Evolutionary conservation across 2,888 invertebrate species (phyloP), one percentile per base, ranked within the genome.

Genomic region (Rotaria magnacalcarata): DNA sequence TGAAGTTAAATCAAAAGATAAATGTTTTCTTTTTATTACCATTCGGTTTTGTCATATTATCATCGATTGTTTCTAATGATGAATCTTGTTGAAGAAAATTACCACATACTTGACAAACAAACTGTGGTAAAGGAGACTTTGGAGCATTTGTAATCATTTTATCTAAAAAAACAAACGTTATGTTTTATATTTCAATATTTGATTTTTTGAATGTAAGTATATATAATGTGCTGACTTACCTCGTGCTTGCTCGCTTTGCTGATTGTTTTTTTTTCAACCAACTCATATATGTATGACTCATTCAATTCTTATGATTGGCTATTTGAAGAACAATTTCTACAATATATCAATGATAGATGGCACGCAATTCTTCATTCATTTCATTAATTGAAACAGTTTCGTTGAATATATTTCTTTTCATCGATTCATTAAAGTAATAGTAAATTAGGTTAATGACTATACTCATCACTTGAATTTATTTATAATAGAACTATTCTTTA

Each of bases 91-190:
- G 84, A 10, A 85, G 58, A 24, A 58, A 58, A 58, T 41, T 84
- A 8, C 85, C 85, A 24, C 85, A 85, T 50, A 85, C 41, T 85
- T 85, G 85, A 84, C 85, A 85, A 75, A 34, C 60, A 60, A 84
- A 84, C 1, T 47, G 19, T 21, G 47, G 10, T 47, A 54, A 27
- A 54, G 47, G 11, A 60, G 84, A 84, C 60, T 85, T 85, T 10
- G 58, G 5, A 67, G 67, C 34, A 27, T 27, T 67, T 41, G 67
- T 67, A 19, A 34, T 41, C 67, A 67, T 67, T 5, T 16, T 52
- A 34, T 19, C 24, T 34, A 19, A 19, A 19, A 19, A 1, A 34
- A 34, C 34, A 34, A 34, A 34, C 34, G 3, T 21, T 54, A 19
- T 54, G 5, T 27, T 24, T n/a, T 11, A 16, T 11, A 11, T 11